Evolutionary conservation across 2,888 invertebrate species (phyloP).

Genomic region (Ectemnius continuus): DNA sequence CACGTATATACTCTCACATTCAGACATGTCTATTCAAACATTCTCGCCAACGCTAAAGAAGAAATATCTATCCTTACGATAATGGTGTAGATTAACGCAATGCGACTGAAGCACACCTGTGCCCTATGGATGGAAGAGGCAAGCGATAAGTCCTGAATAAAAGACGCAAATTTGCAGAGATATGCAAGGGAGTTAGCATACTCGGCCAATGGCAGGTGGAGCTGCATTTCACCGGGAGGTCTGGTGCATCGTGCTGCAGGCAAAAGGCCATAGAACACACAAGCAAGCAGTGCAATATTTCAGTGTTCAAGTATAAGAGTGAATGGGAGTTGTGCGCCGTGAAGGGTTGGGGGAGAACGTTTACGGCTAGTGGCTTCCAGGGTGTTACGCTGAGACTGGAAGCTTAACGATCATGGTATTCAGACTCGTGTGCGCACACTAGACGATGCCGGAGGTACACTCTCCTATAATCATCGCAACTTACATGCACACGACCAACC

Average conservation of each 20-base stretch:
- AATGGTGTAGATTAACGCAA: no score
- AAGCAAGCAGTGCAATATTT: not conserved
- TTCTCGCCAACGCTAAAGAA: no score
- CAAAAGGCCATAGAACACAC: not conserved
- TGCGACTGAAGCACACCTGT: no score
- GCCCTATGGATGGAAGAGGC: not conserved
- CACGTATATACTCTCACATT: no score
- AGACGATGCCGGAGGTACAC: no score
- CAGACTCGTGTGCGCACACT: no score
- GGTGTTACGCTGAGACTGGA: not conserved
- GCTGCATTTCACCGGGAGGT: not conserved
- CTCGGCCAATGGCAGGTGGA: not conserved
- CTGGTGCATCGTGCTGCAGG: not conserved
- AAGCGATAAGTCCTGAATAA: not conserved
- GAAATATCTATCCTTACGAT: no score
- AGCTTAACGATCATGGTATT: slow-evolving; percentile 2
- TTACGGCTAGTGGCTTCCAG: slow-evolving; percentile 5
- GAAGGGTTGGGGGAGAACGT: not conserved
- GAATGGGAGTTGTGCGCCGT: not conserved
- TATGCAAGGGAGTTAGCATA: not conserved
- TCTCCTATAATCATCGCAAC: no score
- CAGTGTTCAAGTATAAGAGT: not conserved
- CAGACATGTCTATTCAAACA: no score
- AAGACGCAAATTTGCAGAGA: not conserved
- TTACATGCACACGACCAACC: no score